Conservation (phyloP, 2,888 invertebrate genomes). For the Drosophila mettleri region DNA sequence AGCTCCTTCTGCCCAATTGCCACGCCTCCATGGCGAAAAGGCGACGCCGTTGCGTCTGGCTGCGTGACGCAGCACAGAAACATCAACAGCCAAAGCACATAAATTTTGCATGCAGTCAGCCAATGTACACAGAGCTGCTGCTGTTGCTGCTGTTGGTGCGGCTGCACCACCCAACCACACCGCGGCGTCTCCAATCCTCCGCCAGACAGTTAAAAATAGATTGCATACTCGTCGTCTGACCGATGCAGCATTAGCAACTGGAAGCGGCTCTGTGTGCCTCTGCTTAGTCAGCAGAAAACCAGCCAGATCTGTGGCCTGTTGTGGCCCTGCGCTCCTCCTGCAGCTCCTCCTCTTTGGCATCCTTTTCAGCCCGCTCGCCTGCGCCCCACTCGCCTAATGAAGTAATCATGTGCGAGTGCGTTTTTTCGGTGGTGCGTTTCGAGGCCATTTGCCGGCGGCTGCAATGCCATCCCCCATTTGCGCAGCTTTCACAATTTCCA, state of each 20-base stretch:
- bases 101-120: slow-evolving; percentile 63
- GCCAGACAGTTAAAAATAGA: slow-evolving; percentile 76
- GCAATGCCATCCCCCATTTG: slow-evolving; percentile 40
- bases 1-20: not conserved
- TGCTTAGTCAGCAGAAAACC: slow-evolving; percentile 51
- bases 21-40: slow-evolving; percentile 14
- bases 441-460: slow-evolving; percentile 40
- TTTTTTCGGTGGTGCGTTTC: slow-evolving; percentile 66
- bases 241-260: slow-evolving; percentile 40
- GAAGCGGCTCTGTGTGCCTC: slow-evolving; percentile 18
- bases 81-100: slow-evolving; percentile 73
- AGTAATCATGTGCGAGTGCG: slow-evolving; percentile 46
- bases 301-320: not conserved
- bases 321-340: not conserved
- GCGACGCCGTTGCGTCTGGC: slow-evolving; percentile 73
- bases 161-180: slow-evolving; percentile 1
- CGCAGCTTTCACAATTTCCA: slow-evolving; percentile 44
- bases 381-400: slow-evolving; percentile 17
- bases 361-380: not conserved
- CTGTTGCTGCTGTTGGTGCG: not conserved
- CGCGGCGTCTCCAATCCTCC: slow-evolving; percentile 19
- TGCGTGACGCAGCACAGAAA: slow-evolving; percentile 66
- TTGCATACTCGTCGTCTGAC: slow-evolving; percentile 67
- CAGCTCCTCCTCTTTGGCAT: not conserved
- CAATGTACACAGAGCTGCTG: slow-evolving; percentile 3